These are phyloP conservation scores for Metopia argyrocephala DNA, from an alignment of 2,888 invertebrate species.

Conservation along the genomic window DNA sequence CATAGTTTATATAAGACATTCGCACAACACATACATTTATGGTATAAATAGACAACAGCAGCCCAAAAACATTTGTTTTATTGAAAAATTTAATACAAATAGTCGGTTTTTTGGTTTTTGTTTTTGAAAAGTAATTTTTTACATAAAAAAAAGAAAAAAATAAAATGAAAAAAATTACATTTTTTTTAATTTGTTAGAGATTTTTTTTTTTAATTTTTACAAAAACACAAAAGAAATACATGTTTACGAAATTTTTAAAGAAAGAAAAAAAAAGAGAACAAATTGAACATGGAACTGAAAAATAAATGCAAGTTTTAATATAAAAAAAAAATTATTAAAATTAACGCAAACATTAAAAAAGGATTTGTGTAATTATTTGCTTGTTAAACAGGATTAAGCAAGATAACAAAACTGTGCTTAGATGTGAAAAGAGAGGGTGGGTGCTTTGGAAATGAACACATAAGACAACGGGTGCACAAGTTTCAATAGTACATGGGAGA, in stretches of 20 bases:
- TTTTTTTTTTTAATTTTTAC: conserved; percentile 3
- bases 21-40: conserved; percentile 58
- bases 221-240: conserved; percentile 19
- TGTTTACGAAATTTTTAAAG: background rate
- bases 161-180: conserved; percentile 45
- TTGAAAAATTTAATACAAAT: conserved; percentile 44
- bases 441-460: conserved; percentile 55
- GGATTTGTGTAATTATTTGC: conserved; percentile 21
- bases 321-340: background rate
- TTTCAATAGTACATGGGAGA: conserved; percentile 30
- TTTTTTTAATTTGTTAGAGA: conserved; percentile 30
- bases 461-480: conserved; percentile 55
- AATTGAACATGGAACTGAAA: conserved; percentile 5
- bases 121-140: conserved; percentile 61
- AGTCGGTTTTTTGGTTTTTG: conserved; percentile 44
- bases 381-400: conserved; percentile 38
- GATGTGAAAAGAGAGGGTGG: conserved; percentile 45
- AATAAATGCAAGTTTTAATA: background rate
- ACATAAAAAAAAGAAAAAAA: conserved; percentile 61
- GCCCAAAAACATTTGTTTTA: conserved; percentile 49
- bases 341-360: conserved; percentile 4
- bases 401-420: conserved; percentile 57
- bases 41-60: conserved; percentile 59
- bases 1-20: conserved; percentile 38
- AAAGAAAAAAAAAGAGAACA: conserved; percentile 11